Conservation (phyloP, 2,888 invertebrate genomes). For the Aleiodes leptofemur region DNA sequence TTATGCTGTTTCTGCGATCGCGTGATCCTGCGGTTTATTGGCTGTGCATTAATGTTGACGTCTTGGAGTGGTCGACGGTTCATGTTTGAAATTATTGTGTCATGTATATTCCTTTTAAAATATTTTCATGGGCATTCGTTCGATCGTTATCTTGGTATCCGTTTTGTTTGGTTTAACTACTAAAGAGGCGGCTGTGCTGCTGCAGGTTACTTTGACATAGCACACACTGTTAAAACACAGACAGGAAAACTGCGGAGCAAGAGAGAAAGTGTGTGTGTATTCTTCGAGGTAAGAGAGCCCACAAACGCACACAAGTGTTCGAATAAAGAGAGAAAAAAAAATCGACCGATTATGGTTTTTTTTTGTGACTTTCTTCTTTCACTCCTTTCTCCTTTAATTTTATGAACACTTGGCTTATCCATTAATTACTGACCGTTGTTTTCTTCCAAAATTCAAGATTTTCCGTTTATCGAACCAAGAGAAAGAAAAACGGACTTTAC, state of each 20-base stretch:
- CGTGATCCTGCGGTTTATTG: too few species aligned
- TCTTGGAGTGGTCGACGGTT: too few species aligned
- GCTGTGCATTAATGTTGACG: too few species aligned
- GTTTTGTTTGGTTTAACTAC: constrained; percentile 76
- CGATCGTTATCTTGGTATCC: constrained; percentile 75
- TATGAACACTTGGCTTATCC: constrained; percentile 14
- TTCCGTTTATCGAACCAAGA: neutral
- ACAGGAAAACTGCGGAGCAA: neutral
- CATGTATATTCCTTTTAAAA: constrained; percentile 65
- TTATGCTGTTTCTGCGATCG: too few species aligned
- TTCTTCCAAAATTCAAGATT: neutral
- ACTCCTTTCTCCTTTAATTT: neutral
- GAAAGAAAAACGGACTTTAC: neutral
- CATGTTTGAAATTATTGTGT: constrained; percentile 60
- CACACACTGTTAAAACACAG: constrained; percentile 45
- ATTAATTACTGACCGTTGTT: neutral
- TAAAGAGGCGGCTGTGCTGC: constrained; percentile 73
- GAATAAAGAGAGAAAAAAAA: too few species aligned
- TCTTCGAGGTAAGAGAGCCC: constrained; percentile 54
- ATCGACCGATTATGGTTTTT: constrained; percentile 36
- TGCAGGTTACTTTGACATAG: constrained; percentile 71
- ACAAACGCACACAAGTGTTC: constrained; percentile 33
- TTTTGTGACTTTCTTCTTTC: constrained; percentile 1
- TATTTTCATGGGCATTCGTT: constrained; percentile 67
- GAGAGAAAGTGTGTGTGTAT: constrained; percentile 31